Conservation (phyloP, 2,888 invertebrate genomes). For the Taenaris catops region DNA sequence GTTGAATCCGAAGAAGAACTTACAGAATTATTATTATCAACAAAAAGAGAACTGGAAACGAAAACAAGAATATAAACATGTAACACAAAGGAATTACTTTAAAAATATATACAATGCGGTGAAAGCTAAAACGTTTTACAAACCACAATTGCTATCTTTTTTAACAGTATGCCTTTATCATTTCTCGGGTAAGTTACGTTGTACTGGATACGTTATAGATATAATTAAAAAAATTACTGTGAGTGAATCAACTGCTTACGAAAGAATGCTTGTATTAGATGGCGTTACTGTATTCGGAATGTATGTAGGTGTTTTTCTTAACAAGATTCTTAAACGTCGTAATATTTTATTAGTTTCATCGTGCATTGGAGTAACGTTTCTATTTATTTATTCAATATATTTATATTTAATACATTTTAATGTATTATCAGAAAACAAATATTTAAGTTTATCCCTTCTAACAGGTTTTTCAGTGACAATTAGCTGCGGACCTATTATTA, state of each 20-base stretch:
- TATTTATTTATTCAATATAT: conserved; percentile 26
- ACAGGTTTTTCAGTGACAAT: conserved; percentile 37
- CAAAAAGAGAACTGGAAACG: conserved; percentile 14
- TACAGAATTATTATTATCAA: conserved; percentile 1
- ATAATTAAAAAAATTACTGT: conserved; percentile 24
- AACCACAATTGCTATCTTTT: conserved; percentile 10
- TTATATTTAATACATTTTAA: conserved; percentile 24
- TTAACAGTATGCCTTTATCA: conserved; percentile 16
- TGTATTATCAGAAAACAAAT: conserved; percentile 26
- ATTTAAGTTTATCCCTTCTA: conserved; percentile 36
- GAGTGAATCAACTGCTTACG: conserved; percentile 23
- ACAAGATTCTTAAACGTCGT: conserved; percentile 31
- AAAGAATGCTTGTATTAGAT: conserved; percentile 28
- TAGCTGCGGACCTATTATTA: conserved; percentile 39
- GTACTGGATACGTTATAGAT: conserved; percentile 25
- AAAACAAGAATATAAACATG: conserved; percentile 26
- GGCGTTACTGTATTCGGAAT: conserved; percentile 32
- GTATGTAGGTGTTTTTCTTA: conserved; percentile 42
- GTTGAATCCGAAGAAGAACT: conserved; percentile 24
- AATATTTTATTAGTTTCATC: conserved; percentile 30
- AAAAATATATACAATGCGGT: conserved; percentile 1
- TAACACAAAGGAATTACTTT: conserved; percentile 5
- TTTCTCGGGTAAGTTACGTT: conserved; percentile 26
- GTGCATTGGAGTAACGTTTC: conserved; percentile 21
- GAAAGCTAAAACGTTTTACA: conserved; percentile 17